A percentile compares a stretch with the other conserved stretches of the same genome.
Conservation (phyloP, 2,888 invertebrate species). For the Augochlorella aurata region DNA sequence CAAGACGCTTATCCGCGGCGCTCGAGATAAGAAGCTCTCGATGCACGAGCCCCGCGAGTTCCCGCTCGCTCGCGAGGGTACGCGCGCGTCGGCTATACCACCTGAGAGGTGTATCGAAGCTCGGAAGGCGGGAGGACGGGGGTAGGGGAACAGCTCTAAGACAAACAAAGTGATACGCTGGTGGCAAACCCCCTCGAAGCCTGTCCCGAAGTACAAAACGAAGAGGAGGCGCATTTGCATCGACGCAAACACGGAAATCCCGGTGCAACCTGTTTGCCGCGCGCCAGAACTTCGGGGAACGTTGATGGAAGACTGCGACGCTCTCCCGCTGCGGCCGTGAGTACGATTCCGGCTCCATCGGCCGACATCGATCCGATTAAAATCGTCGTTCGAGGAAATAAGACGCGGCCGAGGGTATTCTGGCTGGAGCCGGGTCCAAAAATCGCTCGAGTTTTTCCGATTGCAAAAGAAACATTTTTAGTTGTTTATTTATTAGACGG, state of each 20-base stretch:
- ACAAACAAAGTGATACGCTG: slow-evolving; percentile 46
- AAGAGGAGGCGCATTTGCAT: slow-evolving; percentile 47
- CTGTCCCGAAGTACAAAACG: slow-evolving; percentile 48
- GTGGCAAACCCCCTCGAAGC: slow-evolving; percentile 34
- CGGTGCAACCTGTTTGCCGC: slow-evolving; percentile 49
- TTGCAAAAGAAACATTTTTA: too few species aligned
- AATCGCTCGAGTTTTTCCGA: not conserved
- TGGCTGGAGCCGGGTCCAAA: not conserved
- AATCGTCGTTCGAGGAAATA: slow-evolving; percentile 4
- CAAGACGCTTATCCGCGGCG: slow-evolving; percentile 46
- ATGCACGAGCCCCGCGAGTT: not conserved
- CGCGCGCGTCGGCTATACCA: not conserved
- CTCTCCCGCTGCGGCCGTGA: not conserved
- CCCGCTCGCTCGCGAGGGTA: not conserved
- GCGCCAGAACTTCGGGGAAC: slow-evolving; percentile 32
- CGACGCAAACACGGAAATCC: slow-evolving; percentile 44
- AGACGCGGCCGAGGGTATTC: not conserved
- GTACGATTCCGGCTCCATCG: slow-evolving; percentile 23
- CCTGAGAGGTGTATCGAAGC: slow-evolving; percentile 36
- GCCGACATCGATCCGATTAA: slow-evolving; percentile 7
- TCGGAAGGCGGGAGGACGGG: not conserved
- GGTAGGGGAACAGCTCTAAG: slow-evolving; percentile 24
- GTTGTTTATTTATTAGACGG: too few species aligned
- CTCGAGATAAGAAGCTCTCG: slow-evolving; percentile 39
- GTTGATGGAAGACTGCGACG: slow-evolving; percentile 29